Percentiles rank a stretch among this genome's conserved stretches.
Evolutionary conservation across 1,140 invertebrate species (phyloP).

Genomic region (Carcinoscorpius rotundicauda): DNA sequence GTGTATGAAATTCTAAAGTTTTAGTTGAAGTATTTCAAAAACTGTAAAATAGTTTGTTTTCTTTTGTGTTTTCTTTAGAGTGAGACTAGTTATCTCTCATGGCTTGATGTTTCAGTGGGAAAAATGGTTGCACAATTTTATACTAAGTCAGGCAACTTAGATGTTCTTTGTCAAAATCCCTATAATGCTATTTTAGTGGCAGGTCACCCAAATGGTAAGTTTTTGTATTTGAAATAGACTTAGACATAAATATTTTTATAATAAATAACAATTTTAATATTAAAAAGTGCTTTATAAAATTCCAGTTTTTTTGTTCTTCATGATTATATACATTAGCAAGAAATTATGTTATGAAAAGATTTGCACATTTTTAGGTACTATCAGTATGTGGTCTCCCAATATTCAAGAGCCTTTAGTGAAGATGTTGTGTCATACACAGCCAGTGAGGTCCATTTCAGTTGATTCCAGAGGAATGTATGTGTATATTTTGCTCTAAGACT

Average conservation of each 20-base stretch:
- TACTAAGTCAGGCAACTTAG: constrained; percentile 56
- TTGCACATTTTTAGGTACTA: constrained; percentile 41
- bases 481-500: constrained; percentile 11
- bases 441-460: constrained; percentile 65
- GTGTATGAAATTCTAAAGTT: neutral
- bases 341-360: no score
- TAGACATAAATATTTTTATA: no score
- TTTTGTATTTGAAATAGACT: neutral
- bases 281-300: no score
- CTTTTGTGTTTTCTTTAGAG: constrained; percentile 52
- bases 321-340: no score
- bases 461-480: constrained; percentile 69
- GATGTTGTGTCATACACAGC: constrained; percentile 76
- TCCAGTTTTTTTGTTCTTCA: no score
- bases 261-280: no score
- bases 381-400: constrained; percentile 93
- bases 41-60: constrained; percentile 8
- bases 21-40: neutral
- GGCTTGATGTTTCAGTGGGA: constrained; percentile 91
- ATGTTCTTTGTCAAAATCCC: constrained; percentile 86
- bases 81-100: constrained; percentile 67
- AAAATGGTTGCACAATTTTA: constrained; percentile 66
- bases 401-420: constrained; percentile 70
- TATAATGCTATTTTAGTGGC: constrained; percentile 83
- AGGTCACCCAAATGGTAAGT: constrained; percentile 71